Evolutionary conservation across 2,888 invertebrate species (phyloP), one percentile per base, ranked within the genome.

Genomic region (Cheiracanthium punctorium): DNA sequence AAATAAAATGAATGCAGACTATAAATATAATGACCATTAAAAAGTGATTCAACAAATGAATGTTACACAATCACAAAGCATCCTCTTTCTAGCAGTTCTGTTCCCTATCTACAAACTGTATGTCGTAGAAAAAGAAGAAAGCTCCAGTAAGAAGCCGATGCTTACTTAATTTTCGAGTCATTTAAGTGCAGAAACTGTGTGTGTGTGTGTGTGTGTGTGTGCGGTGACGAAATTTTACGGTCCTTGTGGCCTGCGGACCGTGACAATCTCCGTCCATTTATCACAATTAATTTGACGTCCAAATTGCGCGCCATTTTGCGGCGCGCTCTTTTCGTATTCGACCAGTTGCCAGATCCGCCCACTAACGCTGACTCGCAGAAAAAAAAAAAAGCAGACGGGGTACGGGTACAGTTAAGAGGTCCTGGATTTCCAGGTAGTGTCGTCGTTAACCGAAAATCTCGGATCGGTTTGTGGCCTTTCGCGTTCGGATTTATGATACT

Each of bases 201-300:
- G n/a, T n/a, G n/a, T n/a, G n/a, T n/a, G n/a, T n/a, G n/a, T n/a
- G 37, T 37, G 4, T 70, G 33, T 37, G n/a, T 74, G 73, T 29
- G 28, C 86, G 67, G 86, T 86, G 86, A 86, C 86, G 86, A 86
- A 86, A 86, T 86, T 86, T 86, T 86, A 86, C 80, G 80, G 80
- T 80, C 80, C 75, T 71, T 29, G 76, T 74, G 67, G 37, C 52
- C 71, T 43, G 12, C 71, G 71, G 37, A 33, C 80, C 86, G 86
- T 86, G 86, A 86, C 86, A 71, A 52, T 65, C 80, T 29, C 43
- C 37, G 71, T 80, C 80, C 86, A 86, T 86, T 86, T 76, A 76
- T 86, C 86, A 86, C 86, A 74, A 86, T 86, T 86, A 86, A 80
- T 80, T 80, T 86, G 86, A 86, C 86, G 75, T 70, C 86, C 64